phyloP scores from a whole-genome alignment of 1,140 invertebrate species.

The Aethina tumida region DNA sequence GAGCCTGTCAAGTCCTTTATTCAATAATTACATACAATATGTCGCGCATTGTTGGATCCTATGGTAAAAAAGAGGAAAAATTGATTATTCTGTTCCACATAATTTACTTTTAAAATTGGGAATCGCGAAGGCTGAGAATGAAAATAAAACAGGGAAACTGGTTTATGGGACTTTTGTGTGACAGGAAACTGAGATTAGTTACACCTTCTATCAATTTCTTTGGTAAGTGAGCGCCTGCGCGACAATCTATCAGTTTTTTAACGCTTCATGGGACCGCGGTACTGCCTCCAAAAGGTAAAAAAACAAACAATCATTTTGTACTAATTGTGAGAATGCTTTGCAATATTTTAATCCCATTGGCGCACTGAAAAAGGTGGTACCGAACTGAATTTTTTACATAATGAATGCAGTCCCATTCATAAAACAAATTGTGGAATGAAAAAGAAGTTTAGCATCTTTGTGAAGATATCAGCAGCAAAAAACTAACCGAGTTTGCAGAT shows the following conservation, averaged over 20 bases:
- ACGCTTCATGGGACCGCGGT: neutral
- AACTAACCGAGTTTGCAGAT: too few species aligned
- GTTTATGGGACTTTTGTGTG: constrained; percentile 3
- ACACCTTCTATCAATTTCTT: neutral
- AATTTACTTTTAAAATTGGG: constrained; percentile 3
- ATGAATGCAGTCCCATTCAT: too few species aligned
- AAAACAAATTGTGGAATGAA: too few species aligned
- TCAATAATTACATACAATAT: too few species aligned
- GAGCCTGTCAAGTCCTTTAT: too few species aligned
- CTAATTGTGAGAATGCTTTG: constrained; percentile 11
- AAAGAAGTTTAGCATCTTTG: too few species aligned
- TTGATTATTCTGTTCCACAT: constrained; percentile 1
- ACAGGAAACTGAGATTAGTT: constrained; percentile 2
- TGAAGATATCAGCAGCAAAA: too few species aligned
- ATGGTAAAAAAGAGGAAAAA: too few species aligned
- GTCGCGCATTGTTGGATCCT: too few species aligned
- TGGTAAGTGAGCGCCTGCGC: neutral
- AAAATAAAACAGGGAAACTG: neutral
- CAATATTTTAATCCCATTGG: too few species aligned
- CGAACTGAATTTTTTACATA: too few species aligned
- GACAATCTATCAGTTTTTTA: constrained; percentile 1
- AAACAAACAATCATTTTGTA: constrained; percentile 3
- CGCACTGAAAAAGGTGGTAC: too few species aligned
- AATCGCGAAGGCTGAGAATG: neutral
- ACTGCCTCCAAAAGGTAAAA: neutral